Conservation (phyloP, 2,113 vertebrate species). For the Neolamprologus fasciatus region DNA sequence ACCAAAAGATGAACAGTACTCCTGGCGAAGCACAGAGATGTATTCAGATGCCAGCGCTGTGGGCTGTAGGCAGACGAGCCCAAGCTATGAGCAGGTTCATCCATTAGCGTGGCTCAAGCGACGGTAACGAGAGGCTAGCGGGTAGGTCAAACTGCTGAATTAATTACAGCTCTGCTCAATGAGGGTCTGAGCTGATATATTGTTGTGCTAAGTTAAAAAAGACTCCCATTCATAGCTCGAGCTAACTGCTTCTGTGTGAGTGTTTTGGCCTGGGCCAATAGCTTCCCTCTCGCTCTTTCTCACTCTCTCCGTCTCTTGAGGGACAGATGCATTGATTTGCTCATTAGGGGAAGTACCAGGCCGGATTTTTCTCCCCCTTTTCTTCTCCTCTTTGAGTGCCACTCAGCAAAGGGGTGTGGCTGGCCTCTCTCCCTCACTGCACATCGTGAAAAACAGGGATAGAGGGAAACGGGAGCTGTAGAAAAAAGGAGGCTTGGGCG, state of each 20-base stretch:
- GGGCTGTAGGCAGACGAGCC: conserved; percentile 18
- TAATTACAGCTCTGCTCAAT: conserved; percentile 62
- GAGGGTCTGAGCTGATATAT: conserved; percentile 56
- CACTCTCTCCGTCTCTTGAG: conserved; percentile 56
- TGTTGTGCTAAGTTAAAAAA: conserved; percentile 74
- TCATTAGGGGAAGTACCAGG: conserved; percentile 70
- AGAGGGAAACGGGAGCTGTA: conserved; percentile 18
- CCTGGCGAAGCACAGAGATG: neutral
- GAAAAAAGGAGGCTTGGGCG: conserved; percentile 53
- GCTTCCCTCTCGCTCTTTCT: conserved; percentile 52
- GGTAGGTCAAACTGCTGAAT: conserved; percentile 72
- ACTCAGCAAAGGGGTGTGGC: conserved; percentile 71
- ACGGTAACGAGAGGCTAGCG: conserved; percentile 47
- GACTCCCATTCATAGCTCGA: conserved; percentile 66
- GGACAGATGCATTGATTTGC: conserved; percentile 75
- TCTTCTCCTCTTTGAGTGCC: conserved; percentile 65
- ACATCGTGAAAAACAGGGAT: conserved; percentile 70
- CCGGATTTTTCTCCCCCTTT: conserved; percentile 53
- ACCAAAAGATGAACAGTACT: neutral
- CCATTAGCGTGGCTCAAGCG: conserved; percentile 24
- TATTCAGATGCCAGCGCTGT: conserved; percentile 33
- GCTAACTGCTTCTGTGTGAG: conserved; percentile 68
- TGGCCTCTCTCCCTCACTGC: conserved; percentile 70
- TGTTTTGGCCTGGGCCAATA: conserved; percentile 68
- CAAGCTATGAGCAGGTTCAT: conserved; percentile 45